These are phyloP conservation scores for Silurus lanzhouensis DNA, from an alignment of 2,797 vertebrate species.

Conservation along the genomic window DNA sequence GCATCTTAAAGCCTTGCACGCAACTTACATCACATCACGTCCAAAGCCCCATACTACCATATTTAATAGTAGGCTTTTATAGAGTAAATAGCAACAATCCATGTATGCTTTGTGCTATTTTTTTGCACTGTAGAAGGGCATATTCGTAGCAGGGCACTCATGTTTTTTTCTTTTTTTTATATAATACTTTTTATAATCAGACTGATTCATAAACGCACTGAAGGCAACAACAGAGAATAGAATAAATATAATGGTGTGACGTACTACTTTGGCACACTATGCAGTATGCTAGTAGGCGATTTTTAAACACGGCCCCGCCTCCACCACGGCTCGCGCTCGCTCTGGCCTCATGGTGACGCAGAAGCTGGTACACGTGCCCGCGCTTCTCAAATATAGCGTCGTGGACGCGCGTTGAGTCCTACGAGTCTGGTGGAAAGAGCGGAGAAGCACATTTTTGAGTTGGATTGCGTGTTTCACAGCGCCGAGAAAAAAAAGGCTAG, in stretches of 20 bases:
- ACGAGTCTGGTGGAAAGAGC: background rate
- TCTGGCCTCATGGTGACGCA: background rate
- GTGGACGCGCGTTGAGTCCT: conserved; percentile 29
- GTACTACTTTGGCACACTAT: background rate
- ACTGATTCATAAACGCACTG: background rate
- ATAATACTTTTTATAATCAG: background rate
- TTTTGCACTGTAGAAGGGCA: background rate
- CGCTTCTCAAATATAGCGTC: conserved; percentile 41
- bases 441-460: background rate
- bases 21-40: background rate
- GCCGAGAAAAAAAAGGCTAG: background rate
- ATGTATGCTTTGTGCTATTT: background rate
- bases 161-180: background rate
- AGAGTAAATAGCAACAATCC: background rate
- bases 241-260: background rate
- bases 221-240: background rate
- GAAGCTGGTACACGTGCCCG: conserved; percentile 30
- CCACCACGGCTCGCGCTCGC: background rate
- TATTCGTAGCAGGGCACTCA: background rate
- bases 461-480: too few relatives aligned
- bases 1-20: background rate
- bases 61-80: background rate
- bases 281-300: conserved; percentile 7
- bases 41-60: background rate
- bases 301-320: conserved; percentile 15